Evolutionary conservation across 1,140 invertebrate genomes (phyloP).

Genomic region (Cyclargus thomasi): DNA sequence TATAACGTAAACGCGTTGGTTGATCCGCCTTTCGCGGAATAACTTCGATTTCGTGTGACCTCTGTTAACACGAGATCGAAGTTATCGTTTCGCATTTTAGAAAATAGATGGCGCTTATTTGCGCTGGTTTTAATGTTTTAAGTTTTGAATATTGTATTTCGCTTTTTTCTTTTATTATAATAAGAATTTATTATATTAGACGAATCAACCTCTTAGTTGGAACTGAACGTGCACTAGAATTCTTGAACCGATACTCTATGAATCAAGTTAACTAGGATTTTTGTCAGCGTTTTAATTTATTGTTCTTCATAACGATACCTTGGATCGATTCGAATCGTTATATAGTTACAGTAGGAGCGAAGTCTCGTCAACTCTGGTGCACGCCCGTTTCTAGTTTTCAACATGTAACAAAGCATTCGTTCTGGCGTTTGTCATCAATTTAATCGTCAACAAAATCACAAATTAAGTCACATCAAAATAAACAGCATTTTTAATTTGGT

Average conservation of each 20-base stretch:
- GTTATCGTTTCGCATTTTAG: too few species aligned
- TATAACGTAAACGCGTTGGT: constrained; percentile 13
- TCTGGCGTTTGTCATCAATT: constrained; percentile 9
- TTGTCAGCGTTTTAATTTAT: too few species aligned
- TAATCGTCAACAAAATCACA: neutral
- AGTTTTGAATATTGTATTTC: too few species aligned
- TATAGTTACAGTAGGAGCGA: too few species aligned
- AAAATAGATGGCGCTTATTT: too few species aligned
- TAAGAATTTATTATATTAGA: neutral
- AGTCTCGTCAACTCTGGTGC: neutral
- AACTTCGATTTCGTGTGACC: neutral
- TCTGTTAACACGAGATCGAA: too few species aligned
- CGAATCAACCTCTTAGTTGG: neutral
- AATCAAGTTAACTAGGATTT: too few species aligned
- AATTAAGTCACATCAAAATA: constrained; percentile 2
- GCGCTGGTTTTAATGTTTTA: too few species aligned
- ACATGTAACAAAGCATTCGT: neutral
- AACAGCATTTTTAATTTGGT: constrained; percentile 20
- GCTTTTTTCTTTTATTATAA: too few species aligned
- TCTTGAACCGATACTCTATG: too few species aligned
- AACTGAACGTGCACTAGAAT: neutral
- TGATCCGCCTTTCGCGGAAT: neutral
- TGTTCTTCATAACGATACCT: too few species aligned
- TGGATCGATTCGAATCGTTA: too few species aligned
- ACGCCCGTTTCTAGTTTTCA: neutral